A percentile compares a stretch with the other conserved stretches of the same genome.
Conservation (phyloP, 2,797 vertebrate genomes). For the Steatocranus sp. region DNA sequence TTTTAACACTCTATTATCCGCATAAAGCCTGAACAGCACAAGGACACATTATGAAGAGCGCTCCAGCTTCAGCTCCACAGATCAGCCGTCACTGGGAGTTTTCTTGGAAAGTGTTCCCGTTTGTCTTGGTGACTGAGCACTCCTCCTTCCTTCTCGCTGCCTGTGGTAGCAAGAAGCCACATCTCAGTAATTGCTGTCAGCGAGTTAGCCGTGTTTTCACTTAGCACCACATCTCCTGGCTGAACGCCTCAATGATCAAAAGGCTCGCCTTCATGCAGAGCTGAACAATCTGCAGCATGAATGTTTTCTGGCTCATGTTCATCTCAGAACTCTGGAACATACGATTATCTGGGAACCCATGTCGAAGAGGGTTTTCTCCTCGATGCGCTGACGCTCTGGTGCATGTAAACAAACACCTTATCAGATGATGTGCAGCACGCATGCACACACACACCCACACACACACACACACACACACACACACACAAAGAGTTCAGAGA, state of each 20-base stretch:
- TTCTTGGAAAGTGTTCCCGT: background rate
- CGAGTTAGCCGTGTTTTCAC: background rate
- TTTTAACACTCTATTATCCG: background rate
- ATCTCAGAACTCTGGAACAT: background rate
- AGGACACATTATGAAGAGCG: background rate
- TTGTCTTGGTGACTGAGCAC: background rate
- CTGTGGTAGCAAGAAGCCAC: background rate
- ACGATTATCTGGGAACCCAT: background rate
- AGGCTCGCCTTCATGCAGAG: background rate
- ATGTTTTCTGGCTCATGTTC: background rate
- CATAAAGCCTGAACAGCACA: background rate
- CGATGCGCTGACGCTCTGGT: background rate
- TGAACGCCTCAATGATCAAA: background rate
- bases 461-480: background rate
- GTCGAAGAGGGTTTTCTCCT: background rate
- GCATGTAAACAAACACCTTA: background rate
- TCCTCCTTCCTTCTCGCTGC: background rate
- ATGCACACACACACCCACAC: background rate
- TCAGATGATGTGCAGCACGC: background rate
- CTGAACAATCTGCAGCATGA: background rate
- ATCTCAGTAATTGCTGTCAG: conserved; percentile 11
- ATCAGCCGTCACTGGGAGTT: background rate
- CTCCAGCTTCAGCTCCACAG: background rate
- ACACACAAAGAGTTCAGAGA: background rate
- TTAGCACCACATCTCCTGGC: background rate